Conservation (phyloP, 1,140 invertebrate genomes). For the Lethrus apterus region DNA sequence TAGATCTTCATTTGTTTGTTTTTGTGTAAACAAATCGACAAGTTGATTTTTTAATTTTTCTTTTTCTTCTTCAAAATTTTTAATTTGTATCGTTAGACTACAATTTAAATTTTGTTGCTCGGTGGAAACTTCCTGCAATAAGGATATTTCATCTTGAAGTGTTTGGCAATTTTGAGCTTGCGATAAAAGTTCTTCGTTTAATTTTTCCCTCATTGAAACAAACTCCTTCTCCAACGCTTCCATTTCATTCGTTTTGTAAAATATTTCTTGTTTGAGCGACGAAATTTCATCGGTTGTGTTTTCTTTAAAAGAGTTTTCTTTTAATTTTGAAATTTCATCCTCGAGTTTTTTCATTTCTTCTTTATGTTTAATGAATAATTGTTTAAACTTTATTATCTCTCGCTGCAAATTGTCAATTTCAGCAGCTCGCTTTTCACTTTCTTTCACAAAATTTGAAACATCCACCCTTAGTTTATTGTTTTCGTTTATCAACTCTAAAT, state of each 20-base stretch:
- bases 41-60: neutral
- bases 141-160: neutral
- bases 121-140: constrained; percentile 5
- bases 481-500: constrained; percentile 34
- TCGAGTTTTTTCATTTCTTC: neutral
- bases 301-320: neutral
- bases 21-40: neutral
- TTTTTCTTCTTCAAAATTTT: neutral
- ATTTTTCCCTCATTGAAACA: neutral
- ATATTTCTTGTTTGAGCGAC: neutral
- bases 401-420: neutral
- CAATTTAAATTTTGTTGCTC: constrained; percentile 7
- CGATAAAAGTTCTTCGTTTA: neutral
- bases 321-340: neutral
- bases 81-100: neutral
- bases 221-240: constrained; percentile 1
- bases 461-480: constrained; percentile 18
- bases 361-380: too few relatives aligned
- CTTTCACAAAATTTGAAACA: constrained; percentile 29
- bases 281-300: neutral
- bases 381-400: too few relatives aligned
- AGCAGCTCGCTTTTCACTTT: constrained; percentile 41
- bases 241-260: too few relatives aligned
- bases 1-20: neutral
- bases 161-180: neutral